Conservation (phyloP, 1,140 invertebrate species). For the Wasmannia auropunctata region DNA sequence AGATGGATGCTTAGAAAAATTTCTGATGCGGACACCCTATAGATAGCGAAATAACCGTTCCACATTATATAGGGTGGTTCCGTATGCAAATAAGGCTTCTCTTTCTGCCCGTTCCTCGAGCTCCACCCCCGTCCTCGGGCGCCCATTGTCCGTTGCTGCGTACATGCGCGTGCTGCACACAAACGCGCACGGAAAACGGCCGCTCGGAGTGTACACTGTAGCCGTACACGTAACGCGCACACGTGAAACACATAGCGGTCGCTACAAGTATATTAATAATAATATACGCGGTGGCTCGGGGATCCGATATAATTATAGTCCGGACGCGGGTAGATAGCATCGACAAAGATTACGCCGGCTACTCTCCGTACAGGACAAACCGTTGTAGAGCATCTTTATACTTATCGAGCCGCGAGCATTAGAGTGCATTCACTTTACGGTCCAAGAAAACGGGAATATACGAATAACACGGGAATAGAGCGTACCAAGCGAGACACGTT, state of each 20-base stretch:
- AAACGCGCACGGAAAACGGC: neutral
- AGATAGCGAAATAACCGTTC: constrained; percentile 72
- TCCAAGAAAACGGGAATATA: constrained; percentile 34
- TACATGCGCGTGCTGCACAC: constrained; percentile 21
- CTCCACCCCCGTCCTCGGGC: constrained; percentile 83
- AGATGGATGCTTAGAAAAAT: neutral
- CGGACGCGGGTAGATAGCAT: constrained; percentile 73
- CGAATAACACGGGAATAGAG: neutral
- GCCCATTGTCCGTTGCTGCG: constrained; percentile 77
- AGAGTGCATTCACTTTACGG: constrained; percentile 52
- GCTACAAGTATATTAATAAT: constrained; percentile 81
- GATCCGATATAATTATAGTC: constrained; percentile 82
- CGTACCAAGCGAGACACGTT: no score
- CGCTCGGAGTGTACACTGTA: constrained; percentile 46
- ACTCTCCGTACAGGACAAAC: constrained; percentile 66
- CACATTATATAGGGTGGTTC: constrained; percentile 78
- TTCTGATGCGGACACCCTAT: constrained; percentile 52
- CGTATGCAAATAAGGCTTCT: constrained; percentile 82
- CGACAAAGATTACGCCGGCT: constrained; percentile 72
- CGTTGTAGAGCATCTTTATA: constrained; percentile 64
- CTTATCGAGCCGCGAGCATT: constrained; percentile 69
- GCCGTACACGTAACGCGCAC: constrained; percentile 57
- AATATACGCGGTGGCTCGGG: constrained; percentile 79
- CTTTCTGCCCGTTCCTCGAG: constrained; percentile 71
- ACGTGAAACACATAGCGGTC: constrained; percentile 47